A percentile compares a stretch with the other conserved stretches of the same genome.
phyloP scores from a whole-genome alignment of 2,113 vertebrate genomes.

The Polypterus senegalus region DNA sequence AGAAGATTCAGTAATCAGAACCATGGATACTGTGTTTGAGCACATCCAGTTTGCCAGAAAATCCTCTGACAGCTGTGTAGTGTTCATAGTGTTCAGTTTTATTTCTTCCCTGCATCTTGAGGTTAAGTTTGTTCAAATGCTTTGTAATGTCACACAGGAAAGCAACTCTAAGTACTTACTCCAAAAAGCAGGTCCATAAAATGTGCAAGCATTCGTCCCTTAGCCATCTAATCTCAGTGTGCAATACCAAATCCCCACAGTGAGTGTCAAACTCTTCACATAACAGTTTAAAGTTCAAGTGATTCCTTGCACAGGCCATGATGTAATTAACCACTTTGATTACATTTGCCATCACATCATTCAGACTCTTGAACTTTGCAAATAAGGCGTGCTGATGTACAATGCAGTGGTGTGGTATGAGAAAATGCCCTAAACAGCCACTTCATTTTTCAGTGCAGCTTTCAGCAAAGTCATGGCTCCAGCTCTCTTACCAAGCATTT shows the following conservation, averaged over 20 bases:
- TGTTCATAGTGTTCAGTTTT: neutral
- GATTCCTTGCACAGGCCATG: slow-evolving; percentile 7
- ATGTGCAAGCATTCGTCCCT: slow-evolving; percentile 10
- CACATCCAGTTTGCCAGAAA: slow-evolving; percentile 11
- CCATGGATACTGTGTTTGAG: slow-evolving; percentile 2
- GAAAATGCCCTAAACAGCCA: neutral
- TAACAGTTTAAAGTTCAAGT: slow-evolving; percentile 3
- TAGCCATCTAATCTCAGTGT: slow-evolving; percentile 4
- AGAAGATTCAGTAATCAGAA: neutral
- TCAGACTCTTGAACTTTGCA: neutral
- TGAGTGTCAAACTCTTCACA: slow-evolving; percentile 6
- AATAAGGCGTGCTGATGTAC: neutral
- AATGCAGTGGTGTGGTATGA: slow-evolving; percentile 8
- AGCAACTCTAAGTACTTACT: slow-evolving; percentile 2
- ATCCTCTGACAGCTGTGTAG: slow-evolving; percentile 12
- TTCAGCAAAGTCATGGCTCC: neutral
- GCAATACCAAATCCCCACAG: slow-evolving; percentile 7
- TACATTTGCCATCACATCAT: slow-evolving; percentile 1
- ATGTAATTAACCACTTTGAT: neutral
- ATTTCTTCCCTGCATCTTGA: slow-evolving; percentile 10
- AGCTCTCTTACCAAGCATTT: slow-evolving; percentile 1
- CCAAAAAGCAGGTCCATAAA: slow-evolving; percentile 7
- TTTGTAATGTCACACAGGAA: slow-evolving; percentile 1
- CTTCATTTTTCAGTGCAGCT: neutral
- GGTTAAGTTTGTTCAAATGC: slow-evolving; percentile 9